Evolutionary conservation across 30 jellyfish, hydroid and myxozoan genomes (phyloP).

Genomic region (Morbakka virulenta): DNA sequence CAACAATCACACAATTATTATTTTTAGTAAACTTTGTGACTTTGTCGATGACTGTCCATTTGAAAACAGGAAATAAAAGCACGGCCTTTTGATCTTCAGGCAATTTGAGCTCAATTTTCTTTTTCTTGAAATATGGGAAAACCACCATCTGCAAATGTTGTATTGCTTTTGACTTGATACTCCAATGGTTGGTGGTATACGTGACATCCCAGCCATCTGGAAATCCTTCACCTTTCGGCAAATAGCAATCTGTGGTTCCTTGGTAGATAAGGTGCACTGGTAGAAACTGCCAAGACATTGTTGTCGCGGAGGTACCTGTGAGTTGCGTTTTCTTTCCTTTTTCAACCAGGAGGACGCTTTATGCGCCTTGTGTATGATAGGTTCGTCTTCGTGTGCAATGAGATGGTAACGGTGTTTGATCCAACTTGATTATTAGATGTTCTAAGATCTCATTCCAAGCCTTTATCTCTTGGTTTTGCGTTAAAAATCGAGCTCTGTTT

Average conservation of each 20-base stretch:
- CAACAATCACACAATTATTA: slow-evolving; percentile 20
- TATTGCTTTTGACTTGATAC: slow-evolving; percentile 40
- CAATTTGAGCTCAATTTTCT: not conserved
- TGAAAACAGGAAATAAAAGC: slow-evolving; percentile 48
- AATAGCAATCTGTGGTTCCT: slow-evolving; percentile 20
- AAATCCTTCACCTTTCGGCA: slow-evolving; percentile 10
- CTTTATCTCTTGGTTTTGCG: not conserved
- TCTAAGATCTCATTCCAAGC: slow-evolving; percentile 7
- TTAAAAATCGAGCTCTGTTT: slow-evolving; percentile 8
- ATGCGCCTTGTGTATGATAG: slow-evolving; percentile 4
- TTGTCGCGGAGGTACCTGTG: slow-evolving; percentile 1
- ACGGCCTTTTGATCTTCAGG: slow-evolving; percentile 39
- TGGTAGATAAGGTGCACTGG: slow-evolving; percentile 35
- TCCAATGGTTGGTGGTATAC: slow-evolving; percentile 39
- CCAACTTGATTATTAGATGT: not conserved
- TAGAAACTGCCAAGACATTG: slow-evolving; percentile 1
- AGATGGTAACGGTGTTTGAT: slow-evolving; percentile 12
- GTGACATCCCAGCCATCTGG: slow-evolving; percentile 33
- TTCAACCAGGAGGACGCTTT: not conserved
- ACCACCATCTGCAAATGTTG: slow-evolving; percentile 21
- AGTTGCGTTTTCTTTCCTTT: slow-evolving; percentile 29
- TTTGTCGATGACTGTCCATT: slow-evolving; percentile 10
- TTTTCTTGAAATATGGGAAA: slow-evolving; percentile 15
- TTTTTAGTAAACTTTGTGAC: slow-evolving; percentile 33
- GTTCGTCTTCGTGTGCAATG: slow-evolving; percentile 13